Evolutionary conservation across 2,797 vertebrate genomes (phyloP).

Genomic region (Lepilemur ruficaudatus): DNA sequence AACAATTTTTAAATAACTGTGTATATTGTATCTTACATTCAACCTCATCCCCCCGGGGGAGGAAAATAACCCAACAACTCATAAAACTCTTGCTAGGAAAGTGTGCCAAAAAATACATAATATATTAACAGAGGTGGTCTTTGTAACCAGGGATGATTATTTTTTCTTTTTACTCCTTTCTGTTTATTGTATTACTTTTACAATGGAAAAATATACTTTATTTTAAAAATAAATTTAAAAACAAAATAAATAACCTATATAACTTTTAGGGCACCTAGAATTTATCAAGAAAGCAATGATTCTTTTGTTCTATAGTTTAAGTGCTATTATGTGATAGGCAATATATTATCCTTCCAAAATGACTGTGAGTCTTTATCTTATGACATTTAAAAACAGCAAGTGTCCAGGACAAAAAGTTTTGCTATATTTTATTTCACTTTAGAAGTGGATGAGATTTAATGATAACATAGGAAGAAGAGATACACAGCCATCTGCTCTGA

Average conservation of each 20-base stretch:
- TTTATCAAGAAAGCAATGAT: neutral
- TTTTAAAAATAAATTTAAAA: constrained; percentile 31
- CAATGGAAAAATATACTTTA: neutral
- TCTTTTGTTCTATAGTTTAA: neutral
- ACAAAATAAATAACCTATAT: neutral
- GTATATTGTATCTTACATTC: neutral
- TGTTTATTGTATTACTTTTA: neutral
- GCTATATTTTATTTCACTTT: neutral
- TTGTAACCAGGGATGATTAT: neutral
- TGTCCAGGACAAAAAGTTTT: neutral
- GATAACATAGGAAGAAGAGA: neutral
- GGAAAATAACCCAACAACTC: neutral
- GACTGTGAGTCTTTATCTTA: neutral
- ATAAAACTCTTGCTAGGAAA: neutral
- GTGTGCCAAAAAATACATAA: constrained; percentile 26
- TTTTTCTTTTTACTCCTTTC: neutral
- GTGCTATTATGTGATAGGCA: neutral
- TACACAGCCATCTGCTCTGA: neutral
- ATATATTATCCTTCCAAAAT: neutral
- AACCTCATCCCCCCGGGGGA: neutral
- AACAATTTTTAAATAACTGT: neutral
- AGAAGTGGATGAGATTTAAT: neutral
- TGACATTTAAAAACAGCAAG: neutral
- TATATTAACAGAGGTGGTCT: neutral
- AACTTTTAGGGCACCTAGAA: neutral